Base-by-base conservation (phyloP, 2,888 invertebrate species). In the Drosophila pseudotalamancana region DNA sequence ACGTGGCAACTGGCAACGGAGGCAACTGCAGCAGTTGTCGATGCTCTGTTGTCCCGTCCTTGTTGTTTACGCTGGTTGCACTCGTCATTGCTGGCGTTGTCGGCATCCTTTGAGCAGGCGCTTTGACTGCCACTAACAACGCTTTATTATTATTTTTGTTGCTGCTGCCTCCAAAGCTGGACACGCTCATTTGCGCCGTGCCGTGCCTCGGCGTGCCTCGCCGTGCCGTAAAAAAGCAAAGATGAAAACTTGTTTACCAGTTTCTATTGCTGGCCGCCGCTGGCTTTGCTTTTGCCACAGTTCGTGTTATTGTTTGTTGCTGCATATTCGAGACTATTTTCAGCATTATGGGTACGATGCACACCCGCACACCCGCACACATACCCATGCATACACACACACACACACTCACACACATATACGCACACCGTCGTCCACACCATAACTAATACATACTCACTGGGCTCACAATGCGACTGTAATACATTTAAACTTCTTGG, bases 401-500 rank as follows among this genome's bases (percentile, higher is more conserved):
- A 32, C 14, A 35, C 21, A 45, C 23, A 42, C 11, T 45, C 19
- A 37, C n/a, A 54, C 11, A 35, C 25, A 0, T 1, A 34, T 11
- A 9, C 14, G 50, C 21, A 14, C 6, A 50, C 14, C 9, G 8
- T 16, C 19, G 37, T 18, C 39, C 6, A 34, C 9, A 51, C 14
- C n/a, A 40, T 19, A 40, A 19, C 40, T 25, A 40, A 57, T 53
- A 53, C 46, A 59, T 27, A 50, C 14, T n/a, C n/a, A 49, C 40
- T 19, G 32, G 32, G 34, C 35, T 35, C 50, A 67, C 42, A 50
- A 39, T 54, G 46, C 37, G 60, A 57, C 56, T 72, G 67, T 77
- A 79, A 74, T 76, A 76, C 75, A 82, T 79, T 88, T 87, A 85
- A 86, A 86, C 71, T 88, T 79, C 77, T 80, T 80, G 72, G 61